Evolutionary conservation across 92 coral and sea anemone species (phyloP), one percentile per base, ranked within the genome.

Genomic region (Zoanthus sansibaricus): DNA sequence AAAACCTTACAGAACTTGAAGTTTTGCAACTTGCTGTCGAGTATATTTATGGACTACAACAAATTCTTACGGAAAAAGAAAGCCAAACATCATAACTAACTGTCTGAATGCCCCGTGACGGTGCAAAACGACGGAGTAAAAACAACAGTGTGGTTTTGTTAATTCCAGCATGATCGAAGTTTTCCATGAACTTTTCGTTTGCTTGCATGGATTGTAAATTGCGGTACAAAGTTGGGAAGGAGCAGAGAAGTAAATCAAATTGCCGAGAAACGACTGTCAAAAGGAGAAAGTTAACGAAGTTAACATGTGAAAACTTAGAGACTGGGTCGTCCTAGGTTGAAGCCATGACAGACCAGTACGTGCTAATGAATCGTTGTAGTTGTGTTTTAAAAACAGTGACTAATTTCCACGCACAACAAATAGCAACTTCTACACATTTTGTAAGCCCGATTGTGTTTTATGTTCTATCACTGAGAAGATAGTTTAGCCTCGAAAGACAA

Each of bases 1-100:
- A 91, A 78, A 78, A 88, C n/a, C 87, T 91, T 32, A 77, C 94
- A 5, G 94, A 91, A 13, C 86, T 91, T 12, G 94, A 91, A 52
- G 89, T 91, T 6, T 79, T 91, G 12, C 86, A 72, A 14, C 91
- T 88, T 18, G 94, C 94, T 12, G 75, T 88, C 70, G 94, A 91
- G 44, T 91, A 91, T 49, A 91, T 91, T 25, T 90, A 78, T 47
- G 87, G 76, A n/a, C 74, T 91, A 46, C 89, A 91, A 44, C 87
- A 85, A 58, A 79, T 91, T 58, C 89, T 91, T 21, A 45, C 47
- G 85, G 85, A 80, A 31, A 80, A 80, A 48, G 85, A 80, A 66
- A 80, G 67, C n/a, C 75, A 67, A 9, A 45, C 74, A 67, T 72
- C 85, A n/a, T 7, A 67, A 64, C 5, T 64, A 80, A 80, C 74